Evolutionary conservation across 2,888 invertebrate genomes (phyloP), one percentile per base, ranked within the genome.

Genomic region (Pelosia muscerda): DNA sequence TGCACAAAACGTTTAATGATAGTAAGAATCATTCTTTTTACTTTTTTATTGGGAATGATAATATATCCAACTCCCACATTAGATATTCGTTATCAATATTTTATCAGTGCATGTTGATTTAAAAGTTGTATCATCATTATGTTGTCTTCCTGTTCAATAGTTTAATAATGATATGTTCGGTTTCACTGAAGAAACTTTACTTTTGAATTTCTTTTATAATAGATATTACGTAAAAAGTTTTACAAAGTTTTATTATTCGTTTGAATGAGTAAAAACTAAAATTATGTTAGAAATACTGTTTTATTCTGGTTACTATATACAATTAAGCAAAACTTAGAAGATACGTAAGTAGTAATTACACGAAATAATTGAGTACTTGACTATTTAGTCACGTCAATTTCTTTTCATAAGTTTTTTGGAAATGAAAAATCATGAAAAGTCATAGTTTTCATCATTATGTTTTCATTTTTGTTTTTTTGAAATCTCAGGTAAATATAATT

Each of bases 111-210:
- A n/a, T 56, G 62, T 68, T 56, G 13, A 49, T 9, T 49, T 57
- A 11, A 26, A 75, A 75, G 54, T 78, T 72, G 62, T 19, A 13
- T 42, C 42, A 11, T 54, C 58, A 34, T 74, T 76, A 71, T 74
- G 71, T 72, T 65, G 69, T 53, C 19, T 55, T 26, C 66, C 49
- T 66, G 74, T 74, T 38, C 2, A 15, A 38, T 15, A 11, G 65
- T 26, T 74, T 76, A 78, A 78, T 78, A 78, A 78, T 78, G 78
- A 76, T 78, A 34, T 65, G 60, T 68, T 69, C 68, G 78, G 68
- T 78, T 77, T 64, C 34, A 31, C 68, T 4, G 31, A 22, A 63
- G 53, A 23, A 63, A 55, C 19, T 38, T 53, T 54, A 70, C 65
- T 63, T 57, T 0, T 56, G 53, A 6, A 0, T 42, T 42, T 42